Percentiles rank a stretch among this genome's conserved stretches.
phyloP scores from a whole-genome alignment of 2,797 vertebrate genomes.

The Galagoides demidoff region DNA sequence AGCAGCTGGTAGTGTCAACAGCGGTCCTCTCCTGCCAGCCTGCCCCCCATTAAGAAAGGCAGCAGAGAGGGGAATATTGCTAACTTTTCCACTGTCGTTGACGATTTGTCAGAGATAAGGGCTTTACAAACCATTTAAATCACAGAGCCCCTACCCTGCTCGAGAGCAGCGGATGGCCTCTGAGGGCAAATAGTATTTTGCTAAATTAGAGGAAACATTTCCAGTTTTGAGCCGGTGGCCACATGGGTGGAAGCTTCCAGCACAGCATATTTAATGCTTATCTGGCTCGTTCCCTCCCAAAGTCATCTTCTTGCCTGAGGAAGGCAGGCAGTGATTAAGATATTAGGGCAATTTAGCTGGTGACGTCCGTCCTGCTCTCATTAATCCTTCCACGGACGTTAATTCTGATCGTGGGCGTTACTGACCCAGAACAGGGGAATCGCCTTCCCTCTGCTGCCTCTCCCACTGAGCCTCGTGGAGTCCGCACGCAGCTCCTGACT shows the following conservation, averaged over 20 bases:
- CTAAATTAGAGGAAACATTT: not conserved
- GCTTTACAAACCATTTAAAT: not conserved
- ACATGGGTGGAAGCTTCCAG: not conserved
- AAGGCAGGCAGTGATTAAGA: not conserved
- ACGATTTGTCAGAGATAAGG: not conserved
- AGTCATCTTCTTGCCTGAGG: not conserved
- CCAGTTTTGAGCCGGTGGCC: fast-evolving
- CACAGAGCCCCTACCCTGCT: not conserved
- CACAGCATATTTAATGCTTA: not conserved
- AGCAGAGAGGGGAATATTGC: fast-evolving
- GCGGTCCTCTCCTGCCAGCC: not conserved
- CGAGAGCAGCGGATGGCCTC: not conserved
- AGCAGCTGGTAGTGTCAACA: no score
- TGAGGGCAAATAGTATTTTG: not conserved
- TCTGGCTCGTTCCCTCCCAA: not conserved
- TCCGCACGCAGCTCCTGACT: not conserved
- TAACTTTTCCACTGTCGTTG: fast-evolving
- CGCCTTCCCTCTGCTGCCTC: fast-evolving
- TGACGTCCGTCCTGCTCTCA: fast-evolving
- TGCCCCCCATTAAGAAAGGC: fast-evolving
- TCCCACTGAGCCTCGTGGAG: fast-evolving
- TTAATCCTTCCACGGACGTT: not conserved
- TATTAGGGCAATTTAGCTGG: not conserved
- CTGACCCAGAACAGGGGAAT: not conserved
- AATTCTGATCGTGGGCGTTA: not conserved